Evolutionary conservation across 2,113 vertebrate species (phyloP).

Genomic region (Agelaius tricolor): DNA sequence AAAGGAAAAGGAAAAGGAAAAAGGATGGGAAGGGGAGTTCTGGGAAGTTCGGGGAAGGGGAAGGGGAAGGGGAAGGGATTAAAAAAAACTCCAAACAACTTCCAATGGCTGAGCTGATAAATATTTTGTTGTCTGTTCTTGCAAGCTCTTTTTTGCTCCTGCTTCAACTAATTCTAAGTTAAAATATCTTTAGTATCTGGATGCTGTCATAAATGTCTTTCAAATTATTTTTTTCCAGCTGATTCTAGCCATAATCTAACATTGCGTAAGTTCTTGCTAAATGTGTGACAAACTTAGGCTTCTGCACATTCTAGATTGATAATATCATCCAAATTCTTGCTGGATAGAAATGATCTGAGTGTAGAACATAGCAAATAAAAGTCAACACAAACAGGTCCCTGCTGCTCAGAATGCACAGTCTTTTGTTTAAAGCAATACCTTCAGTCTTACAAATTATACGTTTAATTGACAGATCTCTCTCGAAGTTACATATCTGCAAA

Average conservation of each 20-base stretch:
- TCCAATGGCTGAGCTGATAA: not conserved
- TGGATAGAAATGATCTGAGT: not conserved
- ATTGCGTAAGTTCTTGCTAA: not conserved
- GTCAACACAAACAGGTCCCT: not conserved
- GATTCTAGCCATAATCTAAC: not conserved
- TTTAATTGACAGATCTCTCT: not conserved
- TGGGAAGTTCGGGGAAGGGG: not conserved
- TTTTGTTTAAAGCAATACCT: not conserved
- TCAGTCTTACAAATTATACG: not conserved
- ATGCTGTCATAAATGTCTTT: not conserved
- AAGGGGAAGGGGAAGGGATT: not conserved
- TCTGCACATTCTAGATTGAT: not conserved
- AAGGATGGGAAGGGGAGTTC: no score
- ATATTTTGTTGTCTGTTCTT: not conserved
- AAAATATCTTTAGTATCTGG: not conserved
- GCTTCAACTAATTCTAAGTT: not conserved
- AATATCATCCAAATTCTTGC: not conserved
- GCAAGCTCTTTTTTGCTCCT: not conserved
- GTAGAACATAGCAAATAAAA: not conserved
- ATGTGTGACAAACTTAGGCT: not conserved
- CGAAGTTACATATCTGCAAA: not conserved
- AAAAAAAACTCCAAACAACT: accelerated
- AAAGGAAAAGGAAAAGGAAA: not conserved
- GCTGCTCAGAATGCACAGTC: not conserved
- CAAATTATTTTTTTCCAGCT: not conserved